Conservation (phyloP, 2,888 invertebrate species). For the Diarsia rubi region DNA sequence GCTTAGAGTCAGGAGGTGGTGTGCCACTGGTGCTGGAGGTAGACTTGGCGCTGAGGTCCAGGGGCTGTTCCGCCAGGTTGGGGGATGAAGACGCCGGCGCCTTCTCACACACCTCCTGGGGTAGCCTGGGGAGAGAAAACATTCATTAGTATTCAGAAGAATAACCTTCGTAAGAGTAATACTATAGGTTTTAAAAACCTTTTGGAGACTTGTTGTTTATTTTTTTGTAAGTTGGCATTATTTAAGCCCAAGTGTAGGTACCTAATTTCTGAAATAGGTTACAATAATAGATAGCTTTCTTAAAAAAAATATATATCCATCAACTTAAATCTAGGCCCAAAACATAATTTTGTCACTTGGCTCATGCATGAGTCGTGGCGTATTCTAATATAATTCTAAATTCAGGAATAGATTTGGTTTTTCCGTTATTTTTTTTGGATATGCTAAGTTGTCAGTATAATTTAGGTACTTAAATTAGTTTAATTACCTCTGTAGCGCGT, state of each 20-base stretch:
- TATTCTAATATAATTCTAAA: not conserved
- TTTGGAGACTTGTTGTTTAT: not conserved
- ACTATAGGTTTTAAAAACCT: not conserved
- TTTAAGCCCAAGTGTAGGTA: not conserved
- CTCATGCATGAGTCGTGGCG: not conserved
- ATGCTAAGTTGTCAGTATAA: not conserved
- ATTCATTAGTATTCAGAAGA: not conserved
- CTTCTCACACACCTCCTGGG: constrained; percentile 81
- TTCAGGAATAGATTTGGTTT: not conserved
- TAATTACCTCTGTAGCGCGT: constrained; percentile 42
- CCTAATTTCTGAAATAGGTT: not conserved
- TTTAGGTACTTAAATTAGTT: not conserved
- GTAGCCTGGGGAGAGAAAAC: constrained; percentile 71
- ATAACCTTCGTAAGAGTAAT: not conserved
- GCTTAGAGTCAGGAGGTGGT: constrained; percentile 91
- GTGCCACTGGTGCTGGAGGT: constrained; percentile 90
- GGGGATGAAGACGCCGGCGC: constrained; percentile 86
- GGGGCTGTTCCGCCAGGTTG: constrained; percentile 93
- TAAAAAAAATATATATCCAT: not conserved
- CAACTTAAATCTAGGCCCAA: not conserved
- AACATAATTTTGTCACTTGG: not conserved
- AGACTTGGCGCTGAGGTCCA: constrained; percentile 96
- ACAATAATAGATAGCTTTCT: not conserved
- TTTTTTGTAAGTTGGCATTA: not conserved
- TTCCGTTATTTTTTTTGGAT: not conserved